A percentile compares a stretch with the other conserved stretches of the same genome.
phyloP scores from a whole-genome alignment of 2,113 vertebrate genomes.

The pig (Sus scrofa) region DNA sequence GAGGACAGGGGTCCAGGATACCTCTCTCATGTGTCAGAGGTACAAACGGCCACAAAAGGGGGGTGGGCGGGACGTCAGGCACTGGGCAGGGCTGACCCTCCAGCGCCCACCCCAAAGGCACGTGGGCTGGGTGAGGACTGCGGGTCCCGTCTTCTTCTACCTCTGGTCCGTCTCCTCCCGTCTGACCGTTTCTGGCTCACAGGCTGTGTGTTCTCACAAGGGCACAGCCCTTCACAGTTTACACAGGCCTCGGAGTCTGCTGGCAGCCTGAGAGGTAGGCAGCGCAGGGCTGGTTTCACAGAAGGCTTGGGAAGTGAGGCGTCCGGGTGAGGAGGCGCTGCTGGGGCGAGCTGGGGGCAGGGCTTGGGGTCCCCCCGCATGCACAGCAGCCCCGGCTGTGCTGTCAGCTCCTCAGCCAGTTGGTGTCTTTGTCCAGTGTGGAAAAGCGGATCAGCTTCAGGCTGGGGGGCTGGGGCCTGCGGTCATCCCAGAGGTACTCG shows the following conservation, averaged over 20 bases:
- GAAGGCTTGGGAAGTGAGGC: neutral
- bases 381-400: fast-evolving
- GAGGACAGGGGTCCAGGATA: neutral
- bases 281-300: neutral
- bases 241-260: neutral
- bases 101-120: neutral
- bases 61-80: neutral
- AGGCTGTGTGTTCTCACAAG: fast-evolving
- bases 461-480: constrained; percentile 78
- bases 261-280: neutral
- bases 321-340: neutral
- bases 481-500: constrained; percentile 90
- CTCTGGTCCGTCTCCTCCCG: neutral
- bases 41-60: neutral
- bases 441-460: constrained; percentile 87
- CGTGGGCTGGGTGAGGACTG: neutral
- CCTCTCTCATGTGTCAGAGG: neutral
- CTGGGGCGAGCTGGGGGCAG: neutral
- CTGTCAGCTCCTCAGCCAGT: constrained; percentile 70
- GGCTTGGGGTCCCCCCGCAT: fast-evolving
- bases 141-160: fast-evolving
- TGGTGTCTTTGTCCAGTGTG: constrained; percentile 82
- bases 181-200: neutral
- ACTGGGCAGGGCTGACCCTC: neutral
- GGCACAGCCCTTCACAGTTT: neutral